Base-by-base conservation (phyloP, 35 echinoderm and acorn worm genomes). In the Heliocidaris erythrogramma region DNA sequence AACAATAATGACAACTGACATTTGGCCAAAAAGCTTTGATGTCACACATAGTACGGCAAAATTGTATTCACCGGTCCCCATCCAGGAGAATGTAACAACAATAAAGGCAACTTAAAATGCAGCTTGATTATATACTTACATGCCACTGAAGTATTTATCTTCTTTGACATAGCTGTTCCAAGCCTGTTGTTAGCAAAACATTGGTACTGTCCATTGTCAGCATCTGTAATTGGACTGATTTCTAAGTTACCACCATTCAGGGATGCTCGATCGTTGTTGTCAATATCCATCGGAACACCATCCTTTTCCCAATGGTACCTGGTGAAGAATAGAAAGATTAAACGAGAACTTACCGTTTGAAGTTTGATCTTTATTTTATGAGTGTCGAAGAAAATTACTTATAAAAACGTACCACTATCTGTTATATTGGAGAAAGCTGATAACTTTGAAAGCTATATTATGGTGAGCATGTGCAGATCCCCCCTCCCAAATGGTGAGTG, bases 171-270 rank as follows among this genome's bases (percentile, higher is more conserved):
- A 30, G 94, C 94, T 47, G 60, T 69, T 7, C 94, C 94, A 42
- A 91, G 90, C 31, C 32, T 12, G 59, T 95, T 95, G 10, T 53
- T 65, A 61, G 94, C 94, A 91, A 92, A 95, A 49, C 95, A 96
- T 30, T 86, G 86, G 86, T 96, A 96, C 30, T 42, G 0, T 27
- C 92, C 95, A 94, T 90, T 88, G 84, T 94, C 93, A 13, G 4
- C 31, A 4, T 4, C 14, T 13, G 3, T 13, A 1, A 85, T 13
- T 29, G 48, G 9, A 2, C 29, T 8, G 7, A 96, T 18, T 0
- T 14, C 7, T 24, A 96, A 35, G 93, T 96, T 96, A n/a, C 95
- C 95, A 3, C 86, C 92, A 32, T 65, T 21, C 5, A 95, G 49
- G 21, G 6, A 12, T 13, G 49, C 49, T 17, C 49, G 31, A 48